phyloP scores from a whole-genome alignment of 2,797 vertebrate genomes.

The Balearica regulorum region DNA sequence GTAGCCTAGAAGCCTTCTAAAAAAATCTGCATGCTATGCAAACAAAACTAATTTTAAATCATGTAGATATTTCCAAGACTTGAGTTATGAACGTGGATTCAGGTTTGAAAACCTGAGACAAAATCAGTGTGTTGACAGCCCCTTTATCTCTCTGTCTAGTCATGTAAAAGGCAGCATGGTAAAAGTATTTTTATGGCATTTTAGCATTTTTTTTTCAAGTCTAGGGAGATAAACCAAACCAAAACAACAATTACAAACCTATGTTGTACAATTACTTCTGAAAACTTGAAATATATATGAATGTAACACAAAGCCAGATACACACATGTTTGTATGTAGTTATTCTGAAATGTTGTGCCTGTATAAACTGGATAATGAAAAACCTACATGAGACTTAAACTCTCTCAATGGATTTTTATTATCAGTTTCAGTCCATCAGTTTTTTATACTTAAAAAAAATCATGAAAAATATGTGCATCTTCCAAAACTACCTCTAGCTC shows the following conservation, averaged over 20 bases:
- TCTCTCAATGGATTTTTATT: not conserved
- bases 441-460: not conserved
- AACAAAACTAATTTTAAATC: not conserved
- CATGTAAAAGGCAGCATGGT: not conserved
- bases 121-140: not conserved
- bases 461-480: fast-evolving
- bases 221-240: not conserved
- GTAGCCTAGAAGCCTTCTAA: not conserved
- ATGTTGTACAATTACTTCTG: not conserved
- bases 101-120: not conserved
- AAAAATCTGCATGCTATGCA: not conserved
- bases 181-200: not conserved
- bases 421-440: not conserved
- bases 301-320: not conserved
- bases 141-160: not conserved
- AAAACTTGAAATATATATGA: not conserved
- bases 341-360: not conserved
- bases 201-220: not conserved
- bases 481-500: not conserved
- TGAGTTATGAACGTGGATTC: not conserved
- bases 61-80: not conserved
- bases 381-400: not conserved
- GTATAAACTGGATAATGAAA: not conserved
- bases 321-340: too few species aligned
- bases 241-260: not conserved